Percentiles rank a stretch among this genome's conserved stretches.
phyloP scores from a whole-genome alignment of 2,888 invertebrate genomes.

The Euplagia quadripunctaria region DNA sequence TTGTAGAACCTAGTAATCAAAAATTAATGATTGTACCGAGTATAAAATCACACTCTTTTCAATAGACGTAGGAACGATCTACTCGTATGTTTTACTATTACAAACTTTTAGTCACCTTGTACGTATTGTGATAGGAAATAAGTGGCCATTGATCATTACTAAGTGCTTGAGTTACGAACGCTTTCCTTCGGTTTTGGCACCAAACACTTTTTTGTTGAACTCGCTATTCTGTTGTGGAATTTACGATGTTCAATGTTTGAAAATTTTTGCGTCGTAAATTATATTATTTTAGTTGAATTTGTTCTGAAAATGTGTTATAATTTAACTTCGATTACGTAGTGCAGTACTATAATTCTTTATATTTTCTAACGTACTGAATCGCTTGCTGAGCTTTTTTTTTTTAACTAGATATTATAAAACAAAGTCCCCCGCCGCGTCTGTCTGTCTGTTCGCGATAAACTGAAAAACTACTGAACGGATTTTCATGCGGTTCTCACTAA shows the following conservation, averaged over 20 bases:
- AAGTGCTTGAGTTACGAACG: constrained; percentile 46
- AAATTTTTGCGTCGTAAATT: background rate
- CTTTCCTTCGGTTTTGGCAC: constrained; percentile 51
- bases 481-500: too few relatives aligned
- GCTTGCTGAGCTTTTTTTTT: too few relatives aligned
- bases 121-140: constrained; percentile 51
- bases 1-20: too few relatives aligned
- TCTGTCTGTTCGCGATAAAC: too few relatives aligned
- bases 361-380: too few relatives aligned
- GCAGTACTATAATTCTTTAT: background rate
- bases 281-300: background rate
- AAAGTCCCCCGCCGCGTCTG: too few relatives aligned
- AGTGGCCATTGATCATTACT: constrained; percentile 43
- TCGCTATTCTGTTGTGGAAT: constrained; percentile 4
- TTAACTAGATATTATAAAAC: too few relatives aligned
- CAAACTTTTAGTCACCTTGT: constrained; percentile 56
- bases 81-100: constrained; percentile 69
- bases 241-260: background rate
- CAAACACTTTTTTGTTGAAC: constrained; percentile 33
- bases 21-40: too few relatives aligned
- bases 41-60: background rate
- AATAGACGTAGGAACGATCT: constrained; percentile 56
- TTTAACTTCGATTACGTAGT: background rate
- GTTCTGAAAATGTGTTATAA: background rate
- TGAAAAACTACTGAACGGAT: too few relatives aligned